These are phyloP conservation scores for Mongoloraphidia duomilia DNA, from an alignment of 2,888 invertebrate genomes.

Conservation along the genomic window DNA sequence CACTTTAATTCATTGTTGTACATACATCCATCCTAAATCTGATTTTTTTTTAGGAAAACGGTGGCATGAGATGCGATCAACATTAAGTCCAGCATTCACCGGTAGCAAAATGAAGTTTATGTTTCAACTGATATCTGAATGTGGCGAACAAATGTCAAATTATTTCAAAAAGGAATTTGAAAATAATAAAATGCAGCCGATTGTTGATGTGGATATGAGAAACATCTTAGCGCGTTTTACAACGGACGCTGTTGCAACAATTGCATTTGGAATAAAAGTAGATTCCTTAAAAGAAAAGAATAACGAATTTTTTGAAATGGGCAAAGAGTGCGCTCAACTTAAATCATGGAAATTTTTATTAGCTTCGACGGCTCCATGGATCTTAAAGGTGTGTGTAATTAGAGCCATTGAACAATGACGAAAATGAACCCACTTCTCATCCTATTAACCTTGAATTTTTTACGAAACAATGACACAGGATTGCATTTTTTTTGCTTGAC, in stretches of 20 bases:
- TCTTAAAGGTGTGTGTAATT: too few species aligned
- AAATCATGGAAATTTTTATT: not conserved
- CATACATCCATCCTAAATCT: conserved; percentile 5
- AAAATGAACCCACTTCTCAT: too few species aligned
- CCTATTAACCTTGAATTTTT: too few species aligned
- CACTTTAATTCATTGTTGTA: conserved; percentile 7
- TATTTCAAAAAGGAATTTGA: conserved; percentile 1
- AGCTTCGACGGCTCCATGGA: too few species aligned
- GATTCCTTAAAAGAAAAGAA: conserved; percentile 11
- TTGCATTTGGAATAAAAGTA: conserved; percentile 10
- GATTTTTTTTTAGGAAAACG: conserved; percentile 11
- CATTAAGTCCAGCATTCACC: conserved; percentile 16
- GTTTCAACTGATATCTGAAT: conserved; percentile 13
- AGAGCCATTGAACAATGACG: too few species aligned
- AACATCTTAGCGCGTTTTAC: conserved; percentile 10
- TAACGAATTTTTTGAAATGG: conserved; percentile 12
- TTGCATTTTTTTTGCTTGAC: too few species aligned
- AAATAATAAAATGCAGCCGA: too few species aligned
- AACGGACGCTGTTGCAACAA: conserved; percentile 12
- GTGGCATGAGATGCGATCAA: conserved; percentile 15
- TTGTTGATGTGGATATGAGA: conserved; percentile 9
- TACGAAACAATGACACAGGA: too few species aligned
- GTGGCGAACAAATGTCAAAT: conserved; percentile 11
- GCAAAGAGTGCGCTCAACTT: not conserved
- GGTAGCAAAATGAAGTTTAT: conserved; percentile 15